Evolutionary conservation across 2,113 vertebrate species (phyloP).

Genomic region (Micronisus gabar): DNA sequence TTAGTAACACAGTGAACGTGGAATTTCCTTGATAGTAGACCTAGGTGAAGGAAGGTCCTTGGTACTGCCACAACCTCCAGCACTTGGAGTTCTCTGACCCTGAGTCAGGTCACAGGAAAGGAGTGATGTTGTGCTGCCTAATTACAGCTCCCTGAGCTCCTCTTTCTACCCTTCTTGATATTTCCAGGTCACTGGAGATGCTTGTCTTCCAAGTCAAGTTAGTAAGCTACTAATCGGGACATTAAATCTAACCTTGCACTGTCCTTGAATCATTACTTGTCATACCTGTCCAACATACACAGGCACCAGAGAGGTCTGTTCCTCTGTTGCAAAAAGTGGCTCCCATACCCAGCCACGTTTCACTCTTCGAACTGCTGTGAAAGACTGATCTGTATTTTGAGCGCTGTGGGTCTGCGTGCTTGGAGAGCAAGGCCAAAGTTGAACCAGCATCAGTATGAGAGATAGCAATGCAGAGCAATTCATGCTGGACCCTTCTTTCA

Average conservation of each 20-base stretch:
- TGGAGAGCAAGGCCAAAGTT: conserved; percentile 60
- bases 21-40: neutral
- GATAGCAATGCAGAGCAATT: conserved; percentile 39
- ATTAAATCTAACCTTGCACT: neutral
- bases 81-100: neutral
- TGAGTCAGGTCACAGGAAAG: neutral
- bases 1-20: neutral
- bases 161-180: neutral
- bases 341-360: conserved; percentile 87
- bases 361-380: conserved; percentile 53
- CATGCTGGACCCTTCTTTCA: conserved; percentile 63
- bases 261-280: neutral
- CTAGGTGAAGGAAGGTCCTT: neutral
- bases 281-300: conserved; percentile 86
- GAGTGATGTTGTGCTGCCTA: neutral
- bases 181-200: neutral
- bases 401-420: neutral
- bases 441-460: conserved; percentile 57
- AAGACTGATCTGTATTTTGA: neutral
- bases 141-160: neutral
- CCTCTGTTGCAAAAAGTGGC: conserved; percentile 84
- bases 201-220: neutral
- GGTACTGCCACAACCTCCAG: neutral
- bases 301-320: conserved; percentile 63
- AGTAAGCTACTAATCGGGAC: neutral